Percentiles rank a stretch among this genome's conserved stretches.
Evolutionary conservation across 2,113 vertebrate genomes (phyloP).

Genomic region (Corydoras maculifer): DNA sequence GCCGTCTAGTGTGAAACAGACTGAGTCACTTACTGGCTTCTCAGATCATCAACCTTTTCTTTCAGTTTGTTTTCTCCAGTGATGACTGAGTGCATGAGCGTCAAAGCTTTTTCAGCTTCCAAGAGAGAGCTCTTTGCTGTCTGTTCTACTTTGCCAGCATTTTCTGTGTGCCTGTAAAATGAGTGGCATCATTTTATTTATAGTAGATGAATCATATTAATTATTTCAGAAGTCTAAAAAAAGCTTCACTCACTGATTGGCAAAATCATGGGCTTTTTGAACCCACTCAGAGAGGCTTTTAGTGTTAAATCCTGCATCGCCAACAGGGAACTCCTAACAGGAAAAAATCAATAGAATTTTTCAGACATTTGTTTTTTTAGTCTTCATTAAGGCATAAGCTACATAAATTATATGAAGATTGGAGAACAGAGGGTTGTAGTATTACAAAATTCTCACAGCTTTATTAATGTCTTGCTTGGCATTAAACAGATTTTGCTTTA

Average conservation of each 20-base stretch:
- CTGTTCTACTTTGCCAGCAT: slow-evolving; percentile 56
- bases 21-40: slow-evolving; percentile 59
- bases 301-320: slow-evolving; percentile 45
- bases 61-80: slow-evolving; percentile 48
- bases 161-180: slow-evolving; percentile 65
- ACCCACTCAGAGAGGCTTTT: slow-evolving; percentile 63
- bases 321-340: slow-evolving; percentile 63
- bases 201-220: neutral
- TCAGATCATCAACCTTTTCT: slow-evolving; percentile 58
- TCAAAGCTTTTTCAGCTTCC: slow-evolving; percentile 57
- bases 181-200: neutral
- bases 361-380: neutral
- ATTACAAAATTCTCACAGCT: slow-evolving; percentile 52
- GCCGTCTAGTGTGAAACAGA: neutral
- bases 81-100: slow-evolving; percentile 48
- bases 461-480: slow-evolving; percentile 50
- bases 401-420: neutral
- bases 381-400: neutral
- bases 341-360: neutral
- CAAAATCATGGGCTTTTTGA: slow-evolving; percentile 68
- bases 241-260: slow-evolving; percentile 68
- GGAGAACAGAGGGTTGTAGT: rapidly evolving
- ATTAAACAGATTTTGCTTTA: slow-evolving; percentile 61
- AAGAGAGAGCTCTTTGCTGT: slow-evolving; percentile 47
- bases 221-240: neutral